phyloP scores from a whole-genome alignment of 2,113 vertebrate species.

The Pipra filicauda region DNA sequence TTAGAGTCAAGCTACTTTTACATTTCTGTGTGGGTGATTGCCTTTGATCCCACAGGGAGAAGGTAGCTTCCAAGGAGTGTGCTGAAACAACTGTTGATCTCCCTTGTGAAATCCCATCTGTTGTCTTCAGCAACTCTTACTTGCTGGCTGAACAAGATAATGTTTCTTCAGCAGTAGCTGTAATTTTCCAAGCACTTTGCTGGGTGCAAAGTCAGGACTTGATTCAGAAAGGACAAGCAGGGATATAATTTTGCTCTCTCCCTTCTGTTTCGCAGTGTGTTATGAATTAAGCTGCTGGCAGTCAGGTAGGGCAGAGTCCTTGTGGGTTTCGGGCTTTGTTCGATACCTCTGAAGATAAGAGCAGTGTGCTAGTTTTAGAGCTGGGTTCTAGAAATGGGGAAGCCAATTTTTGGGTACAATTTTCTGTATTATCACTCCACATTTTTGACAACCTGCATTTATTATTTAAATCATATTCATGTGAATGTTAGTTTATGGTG shows the following conservation, averaged over 20 bases:
- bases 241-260: not conserved
- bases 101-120: slow-evolving; percentile 52
- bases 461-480: not conserved
- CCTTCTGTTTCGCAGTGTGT: not conserved
- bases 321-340: not conserved
- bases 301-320: not conserved
- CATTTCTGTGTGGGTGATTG: slow-evolving; percentile 16
- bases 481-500: not conserved
- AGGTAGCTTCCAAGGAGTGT: not conserved
- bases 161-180: slow-evolving; percentile 9
- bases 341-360: not conserved
- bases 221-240: not conserved
- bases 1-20: not conserved
- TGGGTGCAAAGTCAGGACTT: not conserved
- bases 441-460: not conserved
- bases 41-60: not conserved
- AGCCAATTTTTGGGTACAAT: not conserved
- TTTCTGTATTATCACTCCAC: not conserved
- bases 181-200: slow-evolving; percentile 39
- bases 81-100: slow-evolving; percentile 41
- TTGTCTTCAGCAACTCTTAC: not conserved
- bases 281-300: not conserved
- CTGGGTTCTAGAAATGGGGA: not conserved
- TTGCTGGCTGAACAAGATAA: slow-evolving; percentile 21
- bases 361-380: not conserved